Base-by-base conservation (phyloP, 2,113 vertebrate species). In the Silurus asotus region DNA sequence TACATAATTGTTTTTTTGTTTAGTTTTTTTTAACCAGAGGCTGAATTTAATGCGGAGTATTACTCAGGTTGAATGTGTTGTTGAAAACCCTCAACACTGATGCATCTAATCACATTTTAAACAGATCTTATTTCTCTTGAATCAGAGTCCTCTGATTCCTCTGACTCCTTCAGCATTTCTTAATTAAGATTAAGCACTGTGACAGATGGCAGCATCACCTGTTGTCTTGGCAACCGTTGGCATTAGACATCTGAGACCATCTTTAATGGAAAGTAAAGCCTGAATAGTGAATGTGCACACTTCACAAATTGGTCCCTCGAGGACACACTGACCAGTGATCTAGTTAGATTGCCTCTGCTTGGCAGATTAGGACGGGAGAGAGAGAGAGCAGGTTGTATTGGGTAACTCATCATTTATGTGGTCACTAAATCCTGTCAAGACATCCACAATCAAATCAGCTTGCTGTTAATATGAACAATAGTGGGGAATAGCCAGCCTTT, bases 231-330 rank as follows among this genome's bases (percentile, higher is more conserved):
- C 89, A 93, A 94, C 90, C 87, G 51, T 86, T 93, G 91, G 89
- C 91, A 91, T 89, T 85, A 49, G 84, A 87, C 91, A 87, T 83
- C 69, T 65, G 14, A 84, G 69, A 85, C 81, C 81, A 88, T 91
- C 89, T 84, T 93, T 93, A 94, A 95, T 92, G 92, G 91, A 88
- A 88, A 92, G 75, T 56, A 90, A 90, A 90, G 92, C 90, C 93
- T 89, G 86, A 19, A 25, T 85, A 88, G 88, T 86, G 62, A 91
- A 89, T 90, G 91, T 53, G 1, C 25, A 87, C 89, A 79, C 87
- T 91, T 91, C 91, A 90, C 89, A 93, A 94, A 96, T 95, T 93
- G 92, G 92, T 92, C 94, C 93, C 93, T 88, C 62, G 69, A 87
- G 91, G 93, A 89, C 67, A 79, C 8, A n/a, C 90, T 81, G 90